Evolutionary conservation across 2,797 vertebrate genomes (phyloP), one percentile per base, ranked within the genome.

Genomic region (Pteropus rufus): DNA sequence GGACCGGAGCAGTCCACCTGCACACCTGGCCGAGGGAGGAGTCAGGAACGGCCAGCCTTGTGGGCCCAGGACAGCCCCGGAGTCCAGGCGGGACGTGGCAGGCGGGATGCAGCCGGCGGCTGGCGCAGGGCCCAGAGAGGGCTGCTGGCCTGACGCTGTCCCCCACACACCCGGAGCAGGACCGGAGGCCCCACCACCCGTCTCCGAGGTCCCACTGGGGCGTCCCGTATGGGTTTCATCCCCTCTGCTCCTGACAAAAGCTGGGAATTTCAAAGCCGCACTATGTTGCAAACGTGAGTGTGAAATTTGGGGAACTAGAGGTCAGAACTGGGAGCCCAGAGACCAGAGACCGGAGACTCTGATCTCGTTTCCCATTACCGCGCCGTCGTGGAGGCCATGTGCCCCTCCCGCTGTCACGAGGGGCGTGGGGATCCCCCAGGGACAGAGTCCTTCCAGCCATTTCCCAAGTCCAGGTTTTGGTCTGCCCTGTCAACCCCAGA

Each of bases 51-150:
- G 7, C 49, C 26, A 26, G 23, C 39, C 49, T 49, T 18, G 24
- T 12, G 2, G 4, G 24, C 15, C 75, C 60, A 64, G 2, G 7
- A 56, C 29, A 10, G 26, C 31, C 9, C 12, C 24, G 2, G 23
- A 16, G 31, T 36, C 52, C 62, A 12, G 39, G 31, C 18, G 24
- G 56, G 23, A 31, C 2, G n/a, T 11, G 34, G 15, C 36, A 69
- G 52, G 24, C 36, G 34, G 0, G 4, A 36, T 24, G 39, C 58
- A 31, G 36, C 31, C 1, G 18, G 31, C 12, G 0, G 3, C 60
- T 16, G 14, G 31, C 14, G 0, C 18, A 69, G n/a, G 52, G 9
- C 18, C 31, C 7, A n/a, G 80, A 29, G n/a, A 24, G 10, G 12
- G 21, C n/a, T 9, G n/a, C 26, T 1, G 34, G 21, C 34, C 41